phyloP scores from a whole-genome alignment of 2,113 vertebrate species.

The Dryoscopus gambensis region DNA sequence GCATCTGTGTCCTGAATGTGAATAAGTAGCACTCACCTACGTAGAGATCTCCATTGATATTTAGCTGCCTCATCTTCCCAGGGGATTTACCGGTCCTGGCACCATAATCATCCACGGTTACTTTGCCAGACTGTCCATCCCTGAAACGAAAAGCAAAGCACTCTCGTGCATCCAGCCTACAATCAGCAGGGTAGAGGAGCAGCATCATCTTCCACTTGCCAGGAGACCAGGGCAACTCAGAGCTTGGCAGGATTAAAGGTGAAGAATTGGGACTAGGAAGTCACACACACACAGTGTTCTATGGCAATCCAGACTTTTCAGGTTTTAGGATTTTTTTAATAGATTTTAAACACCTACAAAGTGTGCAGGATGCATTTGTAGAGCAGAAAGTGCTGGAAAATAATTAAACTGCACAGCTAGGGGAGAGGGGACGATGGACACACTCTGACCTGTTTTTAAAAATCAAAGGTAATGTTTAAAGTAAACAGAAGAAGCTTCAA shows the following conservation, averaged over 20 bases:
- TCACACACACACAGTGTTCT: not conserved
- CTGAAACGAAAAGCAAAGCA: slow-evolving; percentile 57
- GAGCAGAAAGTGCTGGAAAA: not conserved
- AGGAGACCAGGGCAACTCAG: not conserved
- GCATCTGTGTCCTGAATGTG: not conserved
- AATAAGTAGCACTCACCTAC: slow-evolving; percentile 77
- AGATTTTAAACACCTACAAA: not conserved
- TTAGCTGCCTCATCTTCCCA: slow-evolving; percentile 93
- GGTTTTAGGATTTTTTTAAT: not conserved
- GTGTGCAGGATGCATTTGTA: not conserved
- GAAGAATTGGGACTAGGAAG: not conserved
- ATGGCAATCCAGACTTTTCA: not conserved
- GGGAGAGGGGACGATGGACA: not conserved
- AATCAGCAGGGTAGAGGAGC: accelerated
- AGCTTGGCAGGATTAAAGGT: accelerated
- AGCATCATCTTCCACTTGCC: not conserved
- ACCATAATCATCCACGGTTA: slow-evolving; percentile 94
- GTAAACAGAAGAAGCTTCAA: not conserved
- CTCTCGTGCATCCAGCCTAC: not conserved
- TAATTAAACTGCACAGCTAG: not conserved
- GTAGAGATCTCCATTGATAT: slow-evolving; percentile 89
- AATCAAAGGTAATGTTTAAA: not conserved
- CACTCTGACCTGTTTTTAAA: not conserved
- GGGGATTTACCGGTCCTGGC: slow-evolving; percentile 87
- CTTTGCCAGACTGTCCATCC: slow-evolving; percentile 90